phyloP scores from a whole-genome alignment of 1,140 invertebrate genomes.

The Cotesia vestalis region DNA sequence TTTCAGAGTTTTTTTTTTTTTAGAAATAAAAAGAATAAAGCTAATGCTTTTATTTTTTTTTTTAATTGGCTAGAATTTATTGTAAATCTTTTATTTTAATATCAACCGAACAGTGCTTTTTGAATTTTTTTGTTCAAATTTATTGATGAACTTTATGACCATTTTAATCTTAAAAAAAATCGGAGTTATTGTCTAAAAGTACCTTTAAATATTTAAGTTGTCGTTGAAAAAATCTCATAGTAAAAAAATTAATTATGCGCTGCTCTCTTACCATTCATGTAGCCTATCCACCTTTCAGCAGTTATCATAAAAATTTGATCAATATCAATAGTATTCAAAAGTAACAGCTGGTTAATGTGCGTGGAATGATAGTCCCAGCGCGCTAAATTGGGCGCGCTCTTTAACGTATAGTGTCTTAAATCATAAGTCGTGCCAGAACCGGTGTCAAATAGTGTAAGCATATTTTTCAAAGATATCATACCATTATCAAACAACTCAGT shows the following conservation, averaged over 20 bases:
- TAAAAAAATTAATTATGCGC: conserved; percentile 82
- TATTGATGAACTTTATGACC: no score
- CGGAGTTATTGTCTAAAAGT: no score
- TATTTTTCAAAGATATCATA: conserved; percentile 86
- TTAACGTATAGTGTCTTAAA: conserved; percentile 89
- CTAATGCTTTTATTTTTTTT: no score
- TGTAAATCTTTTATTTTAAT: no score
- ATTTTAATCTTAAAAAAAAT: no score
- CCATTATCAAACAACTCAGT: conserved; percentile 84
- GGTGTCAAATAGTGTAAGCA: conserved; percentile 93
- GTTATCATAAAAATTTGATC: conserved; percentile 85
- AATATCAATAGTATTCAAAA: conserved; percentile 87
- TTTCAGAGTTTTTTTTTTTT: no score
- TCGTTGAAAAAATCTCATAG: neutral
- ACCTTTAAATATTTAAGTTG: no score
- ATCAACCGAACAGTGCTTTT: no score
- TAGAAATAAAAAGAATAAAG: no score
- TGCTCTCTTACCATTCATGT: conserved; percentile 94
- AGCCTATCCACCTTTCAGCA: conserved; percentile 93
- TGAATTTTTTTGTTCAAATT: no score
- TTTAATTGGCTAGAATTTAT: no score
- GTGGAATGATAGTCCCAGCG: conserved; percentile 98
- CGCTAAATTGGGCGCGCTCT: conserved; percentile 89
- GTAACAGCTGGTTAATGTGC: conserved; percentile 94
- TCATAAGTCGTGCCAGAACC: conserved; percentile 98